Evolutionary conservation across 1,140 invertebrate genomes (phyloP), one percentile per base, ranked within the genome.

Genomic region (Aphelenchoides fujianensis): DNA sequence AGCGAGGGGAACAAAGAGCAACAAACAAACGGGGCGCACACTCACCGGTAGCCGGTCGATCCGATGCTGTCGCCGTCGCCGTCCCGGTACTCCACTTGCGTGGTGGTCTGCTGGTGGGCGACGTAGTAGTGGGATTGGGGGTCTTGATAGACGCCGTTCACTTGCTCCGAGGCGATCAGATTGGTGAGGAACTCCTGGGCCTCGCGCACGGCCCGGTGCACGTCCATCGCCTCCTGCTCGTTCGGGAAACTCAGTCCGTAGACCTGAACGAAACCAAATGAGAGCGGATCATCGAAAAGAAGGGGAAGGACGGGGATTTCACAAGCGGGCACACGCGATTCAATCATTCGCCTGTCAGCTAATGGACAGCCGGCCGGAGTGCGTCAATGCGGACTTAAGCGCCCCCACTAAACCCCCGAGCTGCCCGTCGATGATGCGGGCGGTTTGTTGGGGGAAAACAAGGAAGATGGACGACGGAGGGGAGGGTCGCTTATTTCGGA

Each of bases 141-240:
- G 12, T 59, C 55, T 23, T 59, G 55, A 19, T 59, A 59, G 5
- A 59, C 55, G 5, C 5, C 55, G 55, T 59, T 59, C 27, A 59
- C 23, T 5, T 59, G 55, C 55, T 59, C 55, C 55, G 55, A 59
- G 34, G 12, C 34, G 23, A 59, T 59, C 55, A 59, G 23, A 19
- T 59, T 19, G 5, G 5, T 23, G 12, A 59, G 5, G 23, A 59
- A 59, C 5, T 59, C 19, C 19, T 59, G 55, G 5, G 55, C 55
- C 7, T 59, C 55, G 28, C 55, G 55, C 28, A 59, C 55, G 5
- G 55, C 55, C 34, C 55, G 55, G 34, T 59, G 55, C 5, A 59
- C 55, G 23, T 59, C 55, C 55, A 59, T 59, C 5, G 55, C 55
- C 5, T 59, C 5, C 34, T 59, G 55, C 23, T 59, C 55, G 55